Conservation (phyloP, 2,797 vertebrate genomes). For the Morelia viridis region DNA sequence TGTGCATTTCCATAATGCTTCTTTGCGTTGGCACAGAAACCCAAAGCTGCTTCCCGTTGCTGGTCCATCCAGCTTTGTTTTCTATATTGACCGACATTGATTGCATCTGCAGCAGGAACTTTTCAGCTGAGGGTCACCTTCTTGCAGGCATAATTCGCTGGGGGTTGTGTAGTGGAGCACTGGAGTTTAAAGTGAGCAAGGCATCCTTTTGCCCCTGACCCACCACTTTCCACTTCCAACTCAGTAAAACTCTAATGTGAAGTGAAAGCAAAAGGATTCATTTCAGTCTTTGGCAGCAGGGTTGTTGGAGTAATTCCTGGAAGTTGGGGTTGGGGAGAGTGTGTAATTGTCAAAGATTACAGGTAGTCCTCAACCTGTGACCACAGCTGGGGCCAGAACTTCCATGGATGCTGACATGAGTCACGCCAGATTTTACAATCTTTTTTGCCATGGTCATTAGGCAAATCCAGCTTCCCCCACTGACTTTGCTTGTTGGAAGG, state of each 20-base stretch:
- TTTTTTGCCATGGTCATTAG: too few species aligned
- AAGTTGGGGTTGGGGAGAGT: too few species aligned
- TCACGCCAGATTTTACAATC: too few species aligned
- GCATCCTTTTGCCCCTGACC: background rate
- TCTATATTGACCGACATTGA: background rate
- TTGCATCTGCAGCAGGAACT: background rate
- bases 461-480: too few species aligned
- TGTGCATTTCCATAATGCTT: background rate
- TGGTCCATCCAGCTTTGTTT: background rate
- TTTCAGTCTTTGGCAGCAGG: background rate
- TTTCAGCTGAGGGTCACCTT: background rate
- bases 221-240: too few species aligned
- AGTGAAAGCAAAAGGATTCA: background rate
- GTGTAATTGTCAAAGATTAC: background rate
- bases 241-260: background rate
- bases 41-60: background rate
- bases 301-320: too few species aligned
- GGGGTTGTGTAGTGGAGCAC: background rate
- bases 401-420: too few species aligned
- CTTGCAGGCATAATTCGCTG: background rate
- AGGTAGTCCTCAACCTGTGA: too few species aligned
- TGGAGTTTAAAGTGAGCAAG: background rate
- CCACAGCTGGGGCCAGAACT: too few species aligned
- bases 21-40: background rate
- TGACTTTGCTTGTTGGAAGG: too few species aligned